Conservation (phyloP, 2,797 vertebrate species). For the Phoeniculus purpureus region DNA sequence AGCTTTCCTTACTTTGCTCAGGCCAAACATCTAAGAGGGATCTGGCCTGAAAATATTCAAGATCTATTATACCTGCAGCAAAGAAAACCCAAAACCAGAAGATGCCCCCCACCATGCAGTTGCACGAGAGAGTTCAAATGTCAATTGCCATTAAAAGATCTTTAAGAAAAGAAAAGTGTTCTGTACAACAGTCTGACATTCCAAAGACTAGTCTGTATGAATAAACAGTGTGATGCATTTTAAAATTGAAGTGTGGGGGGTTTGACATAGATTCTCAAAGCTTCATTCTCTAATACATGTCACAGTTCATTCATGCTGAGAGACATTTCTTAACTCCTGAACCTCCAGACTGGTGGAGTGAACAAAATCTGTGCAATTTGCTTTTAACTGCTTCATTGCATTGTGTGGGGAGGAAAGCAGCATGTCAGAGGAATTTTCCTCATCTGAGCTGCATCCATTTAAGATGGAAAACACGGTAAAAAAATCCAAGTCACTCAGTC, state of each 20-base stretch:
- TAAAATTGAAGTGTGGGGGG: background rate
- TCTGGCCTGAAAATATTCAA: background rate
- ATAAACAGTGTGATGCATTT: background rate
- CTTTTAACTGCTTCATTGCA: slow-evolving; percentile 1
- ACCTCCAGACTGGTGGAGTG: background rate
- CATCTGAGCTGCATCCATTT: background rate
- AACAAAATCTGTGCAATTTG: background rate
- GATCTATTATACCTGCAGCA: background rate
- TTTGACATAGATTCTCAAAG: background rate
- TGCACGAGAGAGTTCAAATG: background rate
- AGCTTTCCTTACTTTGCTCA: background rate
- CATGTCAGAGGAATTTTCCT: background rate
- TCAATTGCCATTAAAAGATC: background rate
- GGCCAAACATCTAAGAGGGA: background rate
- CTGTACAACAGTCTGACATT: background rate
- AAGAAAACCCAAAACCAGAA: background rate
- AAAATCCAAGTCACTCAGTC: background rate
- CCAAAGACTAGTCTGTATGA: background rate
- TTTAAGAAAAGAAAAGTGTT: background rate
- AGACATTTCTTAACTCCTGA: background rate
- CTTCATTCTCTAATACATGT: background rate
- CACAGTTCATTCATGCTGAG: background rate
- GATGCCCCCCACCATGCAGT: background rate
- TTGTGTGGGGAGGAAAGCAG: background rate
- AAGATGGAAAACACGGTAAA: background rate